Evolutionary conservation across 2,797 vertebrate genomes (phyloP), one percentile per base, ranked within the genome.

Genomic region (Gymnothorax javanicus): DNA sequence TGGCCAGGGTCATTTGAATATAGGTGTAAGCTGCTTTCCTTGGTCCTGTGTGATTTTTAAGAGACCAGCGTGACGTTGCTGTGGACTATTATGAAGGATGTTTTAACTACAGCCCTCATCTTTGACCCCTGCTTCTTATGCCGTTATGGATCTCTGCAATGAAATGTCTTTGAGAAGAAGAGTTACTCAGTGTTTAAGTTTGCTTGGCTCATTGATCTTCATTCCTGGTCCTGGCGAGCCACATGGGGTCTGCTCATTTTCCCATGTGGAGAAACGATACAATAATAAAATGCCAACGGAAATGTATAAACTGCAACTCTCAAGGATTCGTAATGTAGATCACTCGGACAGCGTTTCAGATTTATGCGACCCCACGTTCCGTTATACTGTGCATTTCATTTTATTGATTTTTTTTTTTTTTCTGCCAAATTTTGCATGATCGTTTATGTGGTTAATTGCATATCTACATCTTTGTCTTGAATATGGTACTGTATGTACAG

Each of bases 361-460:
- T 52, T 7, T 17, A 15, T 54, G 8, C 11, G 50, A 54, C 75
- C 56, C 50, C 50, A 23, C 15, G 23, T 52, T 84, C 12, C 11
- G 9, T 43, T 84, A 3, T 43, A 43, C 33, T 67, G 7, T 43
- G 33, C 60, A 20, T 85, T 71, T 12, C 43, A 52, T 50, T 23
- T 20, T 27, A 43, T 20, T 43, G 1, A 43, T 23, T 52, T 79
- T 50, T 9, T 52, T 79, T 50, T 9, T 79, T 64, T 67, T 64
- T 54, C 67, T 67, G 83, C 15, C 20, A 6, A 67, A 8, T 59
- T 86, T 88, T 88, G 54, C 33, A 85, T 85, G 27, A 33, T 20
- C 0, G n/a, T 67, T 67, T 25, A 67, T 69, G 56, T 25, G 50
- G 82, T 84, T 0, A 13, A 84, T 57, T 77, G 17, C 88, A 56